Evolutionary conservation across 1,140 invertebrate species (phyloP).

Genomic region (Chironomus striatipennis): DNA sequence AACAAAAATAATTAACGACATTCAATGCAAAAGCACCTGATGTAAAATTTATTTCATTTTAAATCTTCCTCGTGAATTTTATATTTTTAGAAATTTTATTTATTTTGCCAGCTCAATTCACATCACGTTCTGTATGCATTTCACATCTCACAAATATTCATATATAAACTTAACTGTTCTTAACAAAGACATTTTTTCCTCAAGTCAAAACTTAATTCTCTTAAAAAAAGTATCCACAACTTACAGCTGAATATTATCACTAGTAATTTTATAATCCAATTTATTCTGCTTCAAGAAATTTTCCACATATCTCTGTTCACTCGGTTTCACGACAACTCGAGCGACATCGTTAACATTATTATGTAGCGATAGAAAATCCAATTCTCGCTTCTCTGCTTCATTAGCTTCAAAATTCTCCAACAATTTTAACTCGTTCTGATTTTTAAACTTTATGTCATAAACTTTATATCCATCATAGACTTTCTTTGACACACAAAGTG

Average conservation of each 20-base stretch:
- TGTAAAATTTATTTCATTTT: too few relatives aligned
- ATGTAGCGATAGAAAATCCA: conserved; percentile 30
- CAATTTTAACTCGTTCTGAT: conserved; percentile 28
- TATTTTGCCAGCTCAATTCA: too few relatives aligned
- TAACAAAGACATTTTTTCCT: too few relatives aligned
- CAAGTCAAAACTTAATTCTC: too few relatives aligned
- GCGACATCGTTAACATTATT: conserved; percentile 31
- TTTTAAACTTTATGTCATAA: conserved; percentile 32
- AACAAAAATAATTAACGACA: too few relatives aligned
- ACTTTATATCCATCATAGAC: conserved; percentile 30
- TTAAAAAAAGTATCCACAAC: background rate
- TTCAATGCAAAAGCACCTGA: too few relatives aligned
- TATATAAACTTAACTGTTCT: too few relatives aligned
- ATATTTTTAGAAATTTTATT: too few relatives aligned
- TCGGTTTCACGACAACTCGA: background rate
- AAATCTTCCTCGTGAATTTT: too few relatives aligned
- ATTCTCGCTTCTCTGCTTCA: conserved; percentile 27
- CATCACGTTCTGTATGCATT: too few relatives aligned
- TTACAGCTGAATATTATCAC: background rate
- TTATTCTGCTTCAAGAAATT: conserved; percentile 24
- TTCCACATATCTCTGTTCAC: background rate
- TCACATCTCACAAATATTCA: too few relatives aligned
- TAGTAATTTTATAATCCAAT: background rate
- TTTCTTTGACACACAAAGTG: conserved; percentile 21
- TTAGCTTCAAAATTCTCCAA: conserved; percentile 31